These are phyloP conservation scores for Paratilapia polleni DNA, from an alignment of 2,113 vertebrate species.

Conservation along the genomic window DNA sequence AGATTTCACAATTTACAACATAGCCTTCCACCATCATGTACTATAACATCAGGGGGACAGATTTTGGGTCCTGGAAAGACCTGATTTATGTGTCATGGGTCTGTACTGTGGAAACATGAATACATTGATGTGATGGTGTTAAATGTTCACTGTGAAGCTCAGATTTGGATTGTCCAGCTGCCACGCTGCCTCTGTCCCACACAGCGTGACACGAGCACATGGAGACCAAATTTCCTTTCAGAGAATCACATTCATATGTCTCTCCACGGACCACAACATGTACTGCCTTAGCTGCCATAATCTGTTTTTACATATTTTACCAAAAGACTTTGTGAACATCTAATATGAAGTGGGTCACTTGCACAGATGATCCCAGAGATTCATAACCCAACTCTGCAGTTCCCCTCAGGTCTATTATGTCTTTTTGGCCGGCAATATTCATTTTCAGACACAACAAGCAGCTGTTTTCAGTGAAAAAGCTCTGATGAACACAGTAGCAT, in stretches of 20 bases:
- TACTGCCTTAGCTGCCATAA: background rate
- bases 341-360: background rate
- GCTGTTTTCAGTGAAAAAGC: background rate
- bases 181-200: conserved; percentile 18
- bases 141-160: background rate
- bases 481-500: background rate
- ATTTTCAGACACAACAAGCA: background rate
- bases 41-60: background rate
- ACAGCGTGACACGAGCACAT: background rate
- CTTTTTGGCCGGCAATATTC: background rate
- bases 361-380: background rate
- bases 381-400: background rate
- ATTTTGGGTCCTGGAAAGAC: conserved; percentile 4
- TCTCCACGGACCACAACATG: background rate
- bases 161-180: conserved; percentile 1
- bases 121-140: background rate
- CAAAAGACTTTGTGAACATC: background rate
- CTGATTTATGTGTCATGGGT: conserved; percentile 13
- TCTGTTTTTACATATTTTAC: background rate
- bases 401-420: background rate
- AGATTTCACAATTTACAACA: conserved; percentile 10
- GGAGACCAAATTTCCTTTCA: conserved; percentile 9
- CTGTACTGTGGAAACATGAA: conserved; percentile 5
- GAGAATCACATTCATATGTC: background rate
- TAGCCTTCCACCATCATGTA: background rate